Evolutionary conservation across 2,113 vertebrate species (phyloP), one percentile per base, ranked within the genome.

Genomic region (Podocnemis expansa): DNA sequence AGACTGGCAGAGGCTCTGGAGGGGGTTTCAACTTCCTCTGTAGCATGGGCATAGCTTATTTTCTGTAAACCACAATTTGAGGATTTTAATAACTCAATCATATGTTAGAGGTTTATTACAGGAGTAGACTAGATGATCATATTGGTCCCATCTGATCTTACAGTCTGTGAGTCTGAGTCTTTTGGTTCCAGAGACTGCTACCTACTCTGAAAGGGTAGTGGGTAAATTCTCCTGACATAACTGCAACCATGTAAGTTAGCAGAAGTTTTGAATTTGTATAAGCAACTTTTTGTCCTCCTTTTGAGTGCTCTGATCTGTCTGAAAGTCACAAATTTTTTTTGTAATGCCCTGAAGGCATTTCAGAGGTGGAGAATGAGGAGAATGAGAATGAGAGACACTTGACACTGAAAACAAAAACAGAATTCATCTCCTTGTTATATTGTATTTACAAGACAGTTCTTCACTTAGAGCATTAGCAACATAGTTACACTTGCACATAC

Each of bases 331-430:
- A 41, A 43, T 27, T 78, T 92, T 93, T n/a, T 73, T 96, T 56
- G n/a, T 89, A 76, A 85, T 29, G 49, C 0, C 0, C 60, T 78
- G 25, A 17, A 83, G 43, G 24, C 92, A 83, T 11, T 60, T 88
- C 82, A 73, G 24, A 94, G n/a, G 38, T 52, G 93, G 49, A 63
- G 5, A 12, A 92, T 43, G 78, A 88, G 85, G 47, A 47, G 80
- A 14, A 6, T 70, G 25, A 67, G 8, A n/a, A n/a, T n/a, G n/a
- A 63, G 16, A 63, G 90, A 87, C 49, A 70, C 38, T 73, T 91
- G 54, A 79, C 10, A 55, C 16, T 83, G 81, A 88, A 94, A 93
- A 75, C 82, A 90, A 93, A 94, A 96, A 25, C 89, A 60, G 89
- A 84, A 85, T 86, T 67, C 82, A 79, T 17, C 34, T 82, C 10